These are phyloP conservation scores for Cydia fagiglandana DNA, from an alignment of 1,140 invertebrate species.

Conservation along the genomic window DNA sequence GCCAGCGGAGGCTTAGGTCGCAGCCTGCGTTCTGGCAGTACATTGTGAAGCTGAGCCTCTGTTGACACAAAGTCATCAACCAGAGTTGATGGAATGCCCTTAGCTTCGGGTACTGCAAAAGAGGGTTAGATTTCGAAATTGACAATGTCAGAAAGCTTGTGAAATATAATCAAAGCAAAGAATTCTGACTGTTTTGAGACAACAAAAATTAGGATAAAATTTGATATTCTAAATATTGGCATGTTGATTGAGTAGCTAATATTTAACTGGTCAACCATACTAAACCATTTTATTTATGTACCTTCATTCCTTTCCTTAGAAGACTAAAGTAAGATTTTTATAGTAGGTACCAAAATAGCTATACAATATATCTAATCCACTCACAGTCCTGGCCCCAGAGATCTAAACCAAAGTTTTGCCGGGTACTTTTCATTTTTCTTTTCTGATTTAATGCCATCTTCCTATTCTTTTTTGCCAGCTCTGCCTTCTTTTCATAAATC, in stretches of 20 bases:
- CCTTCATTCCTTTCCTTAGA: no score
- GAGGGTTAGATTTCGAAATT: background rate
- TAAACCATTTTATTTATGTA: background rate
- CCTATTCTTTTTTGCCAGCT: slow-evolving; percentile 63
- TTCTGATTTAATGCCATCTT: slow-evolving; percentile 62
- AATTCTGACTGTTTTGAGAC: no score
- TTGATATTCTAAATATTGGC: no score
- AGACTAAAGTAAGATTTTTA: no score
- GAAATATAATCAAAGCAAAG: no score
- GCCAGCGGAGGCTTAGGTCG: slow-evolving; percentile 56
- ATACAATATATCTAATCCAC: slow-evolving; percentile 37
- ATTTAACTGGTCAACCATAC: background rate
- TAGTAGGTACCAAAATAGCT: no score
- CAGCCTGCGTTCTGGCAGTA: slow-evolving; percentile 54
- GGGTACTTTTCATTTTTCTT: slow-evolving; percentile 55
- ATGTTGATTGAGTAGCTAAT: no score
- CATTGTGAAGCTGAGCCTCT: slow-evolving; percentile 68
- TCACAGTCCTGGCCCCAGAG: slow-evolving; percentile 69
- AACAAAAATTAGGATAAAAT: no score
- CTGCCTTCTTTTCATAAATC: slow-evolving; percentile 60
- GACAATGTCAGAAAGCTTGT: no score
- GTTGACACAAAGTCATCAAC: slow-evolving; percentile 63
- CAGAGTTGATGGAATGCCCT: slow-evolving; percentile 61
- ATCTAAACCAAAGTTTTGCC: slow-evolving; percentile 65
- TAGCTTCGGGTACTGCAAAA: slow-evolving; percentile 57